Evolutionary conservation across 2,888 invertebrate genomes (phyloP), one percentile per base, ranked within the genome.

Genomic region (Sphinx pinastri): DNA sequence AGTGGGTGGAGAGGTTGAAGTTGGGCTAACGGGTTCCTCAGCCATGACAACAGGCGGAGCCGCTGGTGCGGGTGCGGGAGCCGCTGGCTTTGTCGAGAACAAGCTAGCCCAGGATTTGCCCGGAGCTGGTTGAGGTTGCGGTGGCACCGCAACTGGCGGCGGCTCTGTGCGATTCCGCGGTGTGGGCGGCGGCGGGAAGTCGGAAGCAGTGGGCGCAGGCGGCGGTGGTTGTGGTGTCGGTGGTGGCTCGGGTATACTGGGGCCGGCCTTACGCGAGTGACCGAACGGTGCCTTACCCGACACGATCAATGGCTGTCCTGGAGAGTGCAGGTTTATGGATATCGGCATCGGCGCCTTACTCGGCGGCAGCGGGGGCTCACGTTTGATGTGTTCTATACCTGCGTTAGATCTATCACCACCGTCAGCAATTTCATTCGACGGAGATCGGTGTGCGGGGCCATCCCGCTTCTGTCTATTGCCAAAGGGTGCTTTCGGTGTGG

Each of bases 91-190:
- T 71, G 80, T 94, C 3, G 92, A 94, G 85, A 96, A 96, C 16
- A 96, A 82, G 85, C 96, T 96, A 1, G 96, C 96, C 96, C 96
- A 96, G 0, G 96, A 95, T 68, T 95, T 93, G 72, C 94, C 90
- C 19, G 94, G 84, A 0, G 93, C 91, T 0, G 93, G 91, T 72
- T 87, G 90, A 2, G 90, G 92, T 71, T 90, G 93, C 6, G 89
- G 88, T 63, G 82, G 82, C 0, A 86, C 80, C 6, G 84, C 84
- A 2, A 90, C 88, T 0, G 90, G 77, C 0, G 92, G 90, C 0
- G 88, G 84, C 63, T 92, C 93, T 0, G 88, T 89, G 47, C 90
- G 86, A 76, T 91, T 89, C 54, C 93, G 85, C 0, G 94, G 94
- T 0, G 93, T 93, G 0, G 94, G 94, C 1, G 93, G 93, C 7